phyloP scores from a whole-genome alignment of 2,888 invertebrate genomes.

The Ochropleura leucogaster region DNA sequence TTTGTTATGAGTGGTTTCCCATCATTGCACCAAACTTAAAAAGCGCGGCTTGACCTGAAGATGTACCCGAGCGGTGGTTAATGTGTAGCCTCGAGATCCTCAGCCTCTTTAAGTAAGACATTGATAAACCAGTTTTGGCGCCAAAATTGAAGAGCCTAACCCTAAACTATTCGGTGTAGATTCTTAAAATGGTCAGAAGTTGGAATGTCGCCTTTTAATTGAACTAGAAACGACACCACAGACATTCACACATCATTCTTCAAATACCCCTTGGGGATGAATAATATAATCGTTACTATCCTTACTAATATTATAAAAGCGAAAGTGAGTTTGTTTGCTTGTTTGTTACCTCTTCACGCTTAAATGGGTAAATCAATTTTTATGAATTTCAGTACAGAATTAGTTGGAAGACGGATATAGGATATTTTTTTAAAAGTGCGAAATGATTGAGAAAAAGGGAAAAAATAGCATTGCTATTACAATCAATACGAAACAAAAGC shows the following conservation, averaged over 20 bases:
- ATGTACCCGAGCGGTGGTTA: neutral
- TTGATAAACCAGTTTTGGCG: neutral
- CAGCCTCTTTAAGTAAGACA: neutral
- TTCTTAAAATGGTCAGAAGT: neutral
- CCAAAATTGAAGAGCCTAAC: neutral
- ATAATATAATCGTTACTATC: neutral
- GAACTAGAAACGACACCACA: neutral
- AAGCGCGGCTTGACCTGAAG: neutral
- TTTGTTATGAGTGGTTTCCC: neutral
- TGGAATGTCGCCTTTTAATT: neutral
- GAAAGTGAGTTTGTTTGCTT: no score
- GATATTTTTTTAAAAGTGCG: no score
- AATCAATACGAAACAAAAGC: no score
- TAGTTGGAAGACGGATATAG: no score
- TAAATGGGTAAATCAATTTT: no score
- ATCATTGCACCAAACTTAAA: neutral
- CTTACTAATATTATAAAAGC: no score
- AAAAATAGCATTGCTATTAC: no score
- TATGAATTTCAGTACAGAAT: no score
- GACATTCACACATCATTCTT: neutral
- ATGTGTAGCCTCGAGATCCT: neutral
- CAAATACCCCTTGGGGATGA: neutral
- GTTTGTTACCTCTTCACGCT: no score
- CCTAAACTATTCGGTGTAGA: neutral
- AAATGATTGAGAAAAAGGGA: no score